Conservation (phyloP, 1,140 invertebrate genomes). For the Centruroides vittatus region DNA sequence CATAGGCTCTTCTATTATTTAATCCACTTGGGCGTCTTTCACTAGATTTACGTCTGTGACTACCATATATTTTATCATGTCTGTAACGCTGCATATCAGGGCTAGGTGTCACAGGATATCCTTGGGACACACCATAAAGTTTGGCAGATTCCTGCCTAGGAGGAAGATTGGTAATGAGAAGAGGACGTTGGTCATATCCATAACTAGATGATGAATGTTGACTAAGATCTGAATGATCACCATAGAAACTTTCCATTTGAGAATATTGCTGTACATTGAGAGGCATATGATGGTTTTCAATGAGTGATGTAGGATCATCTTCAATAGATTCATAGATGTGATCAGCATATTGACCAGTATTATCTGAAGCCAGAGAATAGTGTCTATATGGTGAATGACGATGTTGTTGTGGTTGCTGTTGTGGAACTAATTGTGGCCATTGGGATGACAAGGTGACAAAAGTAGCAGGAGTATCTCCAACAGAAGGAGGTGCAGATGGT, state of each 20-base stretch:
- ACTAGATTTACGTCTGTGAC: neutral
- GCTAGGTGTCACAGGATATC: neutral
- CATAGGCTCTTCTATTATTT: neutral
- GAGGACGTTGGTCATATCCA: conserved; percentile 17
- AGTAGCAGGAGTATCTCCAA: neutral
- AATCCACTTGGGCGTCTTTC: neutral
- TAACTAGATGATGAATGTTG: conserved; percentile 15
- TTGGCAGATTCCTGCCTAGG: neutral
- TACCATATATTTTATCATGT: neutral
- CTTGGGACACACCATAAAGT: neutral
- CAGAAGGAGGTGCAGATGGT: neutral
- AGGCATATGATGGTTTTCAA: conserved; percentile 1
- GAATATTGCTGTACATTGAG: conserved; percentile 10
- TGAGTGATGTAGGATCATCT: conserved; percentile 6
- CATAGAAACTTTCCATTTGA: conserved; percentile 11
- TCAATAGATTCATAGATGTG: conserved; percentile 20
- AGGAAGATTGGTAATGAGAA: neutral
- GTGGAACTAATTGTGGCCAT: neutral
- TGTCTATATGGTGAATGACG: neutral
- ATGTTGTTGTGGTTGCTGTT: neutral
- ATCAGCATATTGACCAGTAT: conserved; percentile 13
- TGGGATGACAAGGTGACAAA: neutral
- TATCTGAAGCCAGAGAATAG: neutral
- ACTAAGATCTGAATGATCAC: conserved; percentile 12
- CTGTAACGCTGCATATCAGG: neutral